Evolutionary conservation across 1,140 invertebrate species (phyloP).

Genomic region (Diorhabda carinulata): DNA sequence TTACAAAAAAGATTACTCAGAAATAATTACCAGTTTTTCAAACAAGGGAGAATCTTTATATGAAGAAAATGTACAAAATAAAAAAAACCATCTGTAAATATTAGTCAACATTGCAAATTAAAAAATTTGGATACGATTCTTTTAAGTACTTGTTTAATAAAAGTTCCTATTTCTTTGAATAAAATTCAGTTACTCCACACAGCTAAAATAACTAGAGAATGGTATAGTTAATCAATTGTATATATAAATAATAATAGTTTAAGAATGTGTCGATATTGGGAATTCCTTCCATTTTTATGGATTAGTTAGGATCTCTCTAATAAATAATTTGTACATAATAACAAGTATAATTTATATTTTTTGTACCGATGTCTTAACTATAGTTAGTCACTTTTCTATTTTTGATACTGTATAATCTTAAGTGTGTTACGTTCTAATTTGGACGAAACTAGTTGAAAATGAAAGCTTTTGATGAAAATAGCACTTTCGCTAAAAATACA

Average conservation of each 20-base stretch:
- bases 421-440: not conserved
- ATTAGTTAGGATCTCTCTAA: slow-evolving; percentile 34
- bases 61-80: too few relatives aligned
- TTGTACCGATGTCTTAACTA: slow-evolving; percentile 23
- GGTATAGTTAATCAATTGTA: slow-evolving; percentile 8
- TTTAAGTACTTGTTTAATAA: not conserved
- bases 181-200: slow-evolving; percentile 1
- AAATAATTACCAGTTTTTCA: too few relatives aligned
- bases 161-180: slow-evolving; percentile 6
- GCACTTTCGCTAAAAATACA: too few relatives aligned
- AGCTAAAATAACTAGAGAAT: slow-evolving; percentile 8
- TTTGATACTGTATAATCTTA: slow-evolving; percentile 14
- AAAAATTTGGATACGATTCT: too few relatives aligned
- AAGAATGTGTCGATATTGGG: slow-evolving; percentile 8
- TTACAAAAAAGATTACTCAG: too few relatives aligned
- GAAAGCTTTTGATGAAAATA: too few relatives aligned
- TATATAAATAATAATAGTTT: slow-evolving; percentile 1
- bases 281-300: slow-evolving; percentile 14
- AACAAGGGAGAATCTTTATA: too few relatives aligned
- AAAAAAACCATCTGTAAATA: too few relatives aligned
- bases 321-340: slow-evolving; percentile 35
- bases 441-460: not conserved
- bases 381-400: slow-evolving; percentile 19
- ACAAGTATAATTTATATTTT: slow-evolving; percentile 31
- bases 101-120: too few relatives aligned